phyloP scores from a whole-genome alignment of 1,140 invertebrate genomes.

The Plutomurus gul region DNA sequence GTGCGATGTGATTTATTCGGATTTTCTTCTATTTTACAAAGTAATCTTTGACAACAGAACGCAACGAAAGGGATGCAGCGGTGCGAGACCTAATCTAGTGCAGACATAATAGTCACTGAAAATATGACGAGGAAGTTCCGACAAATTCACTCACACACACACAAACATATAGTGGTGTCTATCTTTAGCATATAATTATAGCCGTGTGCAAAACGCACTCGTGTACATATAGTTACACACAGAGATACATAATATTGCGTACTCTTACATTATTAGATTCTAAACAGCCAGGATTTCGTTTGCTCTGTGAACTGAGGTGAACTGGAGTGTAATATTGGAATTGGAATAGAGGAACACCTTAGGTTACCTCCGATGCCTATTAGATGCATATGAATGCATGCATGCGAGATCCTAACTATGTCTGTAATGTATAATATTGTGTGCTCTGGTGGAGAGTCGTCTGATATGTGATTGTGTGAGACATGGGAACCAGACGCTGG shows the following conservation, averaged over 20 bases:
- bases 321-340: neutral
- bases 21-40: neutral
- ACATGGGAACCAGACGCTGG: too few species aligned
- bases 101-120: neutral
- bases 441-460: too few species aligned
- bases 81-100: too few species aligned
- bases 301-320: neutral
- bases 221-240: too few species aligned
- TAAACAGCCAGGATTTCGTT: conserved; percentile 4
- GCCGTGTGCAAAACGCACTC: too few species aligned
- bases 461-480: too few species aligned
- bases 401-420: neutral
- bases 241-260: too few species aligned
- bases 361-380: neutral
- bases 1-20: neutral
- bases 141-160: neutral
- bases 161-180: neutral
- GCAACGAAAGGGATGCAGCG: too few species aligned
- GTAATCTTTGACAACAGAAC: neutral
- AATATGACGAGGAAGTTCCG: neutral
- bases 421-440: neutral
- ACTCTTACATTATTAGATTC: too few species aligned
- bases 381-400: neutral
- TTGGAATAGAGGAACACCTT: neutral
- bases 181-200: too few species aligned